Conservation (phyloP, 2,797 vertebrate genomes). For the Enoplosus armatus region DNA sequence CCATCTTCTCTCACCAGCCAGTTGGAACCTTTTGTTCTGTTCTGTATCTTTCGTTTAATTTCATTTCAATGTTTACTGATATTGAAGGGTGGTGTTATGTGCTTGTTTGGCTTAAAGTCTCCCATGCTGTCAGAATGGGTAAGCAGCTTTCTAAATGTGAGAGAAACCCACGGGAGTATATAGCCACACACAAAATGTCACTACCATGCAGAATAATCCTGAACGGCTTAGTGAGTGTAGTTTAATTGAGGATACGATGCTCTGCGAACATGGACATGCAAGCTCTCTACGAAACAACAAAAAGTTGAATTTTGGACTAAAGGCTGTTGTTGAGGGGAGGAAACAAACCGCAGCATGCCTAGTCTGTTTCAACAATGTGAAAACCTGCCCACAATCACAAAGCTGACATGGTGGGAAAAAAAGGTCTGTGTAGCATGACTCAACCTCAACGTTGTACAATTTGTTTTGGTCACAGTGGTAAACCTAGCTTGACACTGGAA, state of each 20-base stretch:
- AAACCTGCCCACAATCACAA: constrained; percentile 22
- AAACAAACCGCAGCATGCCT: constrained; percentile 31
- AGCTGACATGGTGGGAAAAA: constrained; percentile 33
- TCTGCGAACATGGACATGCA: constrained; percentile 43
- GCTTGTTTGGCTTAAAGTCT: constrained; percentile 64
- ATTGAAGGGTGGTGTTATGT: constrained; percentile 69
- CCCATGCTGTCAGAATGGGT: constrained; percentile 70
- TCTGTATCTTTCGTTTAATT: constrained; percentile 72
- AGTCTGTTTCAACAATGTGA: constrained; percentile 19
- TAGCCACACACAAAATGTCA: constrained; percentile 71
- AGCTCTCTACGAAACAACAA: constrained; percentile 31
- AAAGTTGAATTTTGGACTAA: constrained; percentile 45
- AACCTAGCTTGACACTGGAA: constrained; percentile 9
- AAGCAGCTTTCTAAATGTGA: constrained; percentile 76
- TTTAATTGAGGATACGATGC: constrained; percentile 69
- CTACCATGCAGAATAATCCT: constrained; percentile 63
- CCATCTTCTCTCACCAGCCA: constrained; percentile 39
- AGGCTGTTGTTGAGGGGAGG: background rate
- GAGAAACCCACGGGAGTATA: constrained; percentile 62
- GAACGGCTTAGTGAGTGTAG: constrained; percentile 57
- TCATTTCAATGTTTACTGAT: constrained; percentile 75
- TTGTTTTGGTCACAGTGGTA: constrained; percentile 50
- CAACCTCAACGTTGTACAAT: constrained; percentile 29
- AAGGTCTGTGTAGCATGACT: constrained; percentile 11
- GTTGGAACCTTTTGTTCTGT: constrained; percentile 66